Conservation (phyloP, 2,113 vertebrate genomes). For the Xiphophorus hellerii region DNA sequence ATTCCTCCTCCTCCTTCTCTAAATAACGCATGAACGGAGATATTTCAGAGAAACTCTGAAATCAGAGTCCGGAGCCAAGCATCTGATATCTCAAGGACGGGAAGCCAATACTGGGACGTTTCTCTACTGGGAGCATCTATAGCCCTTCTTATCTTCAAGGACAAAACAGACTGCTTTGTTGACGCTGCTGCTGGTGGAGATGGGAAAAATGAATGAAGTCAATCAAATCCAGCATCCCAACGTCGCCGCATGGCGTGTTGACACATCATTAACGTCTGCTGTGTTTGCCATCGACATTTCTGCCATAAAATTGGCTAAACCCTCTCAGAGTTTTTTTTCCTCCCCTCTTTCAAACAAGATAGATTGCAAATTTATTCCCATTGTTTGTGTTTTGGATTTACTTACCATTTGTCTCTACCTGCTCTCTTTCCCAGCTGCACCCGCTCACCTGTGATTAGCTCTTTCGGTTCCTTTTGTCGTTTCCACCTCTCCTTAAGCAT, state of each 20-base stretch:
- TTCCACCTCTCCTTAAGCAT: too few species aligned
- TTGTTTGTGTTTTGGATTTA: too few species aligned
- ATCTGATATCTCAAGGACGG: neutral
- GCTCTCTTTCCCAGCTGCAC: too few species aligned
- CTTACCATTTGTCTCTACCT: too few species aligned
- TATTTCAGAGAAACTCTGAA: neutral
- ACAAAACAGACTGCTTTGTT: neutral
- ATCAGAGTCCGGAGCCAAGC: neutral
- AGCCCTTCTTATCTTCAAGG: neutral
- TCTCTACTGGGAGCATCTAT: neutral
- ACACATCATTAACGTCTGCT: neutral
- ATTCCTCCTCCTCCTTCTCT: constrained; percentile 5
- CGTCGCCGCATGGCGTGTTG: too few species aligned
- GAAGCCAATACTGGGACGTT: neutral
- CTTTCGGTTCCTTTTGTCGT: too few species aligned
- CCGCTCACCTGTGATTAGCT: too few species aligned
- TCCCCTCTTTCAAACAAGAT: too few species aligned
- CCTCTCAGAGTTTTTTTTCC: too few species aligned
- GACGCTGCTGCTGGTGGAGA: neutral
- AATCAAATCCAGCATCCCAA: neutral
- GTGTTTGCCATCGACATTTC: neutral
- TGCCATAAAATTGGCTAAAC: neutral
- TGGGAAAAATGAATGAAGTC: too few species aligned
- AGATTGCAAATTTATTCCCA: too few species aligned
- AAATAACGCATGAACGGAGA: constrained; percentile 43